Evolutionary conservation across 2,888 invertebrate genomes (phyloP).

Genomic region (Drosophila vallismaia): DNA sequence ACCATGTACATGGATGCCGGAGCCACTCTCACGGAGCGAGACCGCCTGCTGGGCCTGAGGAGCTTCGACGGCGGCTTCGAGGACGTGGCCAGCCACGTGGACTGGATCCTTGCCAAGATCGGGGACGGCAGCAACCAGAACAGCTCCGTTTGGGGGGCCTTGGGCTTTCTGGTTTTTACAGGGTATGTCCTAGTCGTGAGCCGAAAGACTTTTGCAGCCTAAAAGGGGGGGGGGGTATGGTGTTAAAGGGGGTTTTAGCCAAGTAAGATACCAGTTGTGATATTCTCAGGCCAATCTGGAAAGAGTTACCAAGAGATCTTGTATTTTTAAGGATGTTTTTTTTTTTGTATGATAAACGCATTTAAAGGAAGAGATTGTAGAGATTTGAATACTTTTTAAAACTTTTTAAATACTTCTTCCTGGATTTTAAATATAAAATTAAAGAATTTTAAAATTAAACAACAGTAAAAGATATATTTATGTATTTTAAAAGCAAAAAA

Average conservation of each 20-base stretch:
- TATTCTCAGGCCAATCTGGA: slow-evolving; percentile 44
- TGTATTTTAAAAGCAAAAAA: too few species aligned
- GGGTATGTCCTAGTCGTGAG: slow-evolving; percentile 65
- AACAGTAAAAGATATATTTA: too few species aligned
- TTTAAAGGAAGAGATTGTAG: neutral
- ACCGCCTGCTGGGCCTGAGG: slow-evolving; percentile 48
- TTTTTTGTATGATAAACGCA: neutral
- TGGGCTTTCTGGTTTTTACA: slow-evolving; percentile 74
- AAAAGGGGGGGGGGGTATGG: neutral
- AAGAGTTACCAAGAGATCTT: neutral
- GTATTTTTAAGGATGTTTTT: neutral
- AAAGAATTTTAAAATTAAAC: too few species aligned
- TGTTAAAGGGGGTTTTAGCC: neutral
- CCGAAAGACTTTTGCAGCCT: slow-evolving; percentile 44
- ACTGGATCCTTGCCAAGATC: slow-evolving; percentile 71
- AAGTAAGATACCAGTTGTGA: slow-evolving; percentile 46
- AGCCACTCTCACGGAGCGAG: slow-evolving; percentile 55
- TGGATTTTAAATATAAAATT: too few species aligned
- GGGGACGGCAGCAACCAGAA: slow-evolving; percentile 74
- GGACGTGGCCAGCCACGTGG: slow-evolving; percentile 56
- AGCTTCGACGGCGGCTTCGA: slow-evolving; percentile 44
- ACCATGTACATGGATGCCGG: slow-evolving; percentile 50
- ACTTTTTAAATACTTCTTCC: neutral
- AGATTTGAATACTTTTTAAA: neutral
- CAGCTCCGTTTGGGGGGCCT: slow-evolving; percentile 78